These are phyloP conservation scores for Mycteria americana DNA, from an alignment of 2,797 vertebrate species.

Conservation along the genomic window DNA sequence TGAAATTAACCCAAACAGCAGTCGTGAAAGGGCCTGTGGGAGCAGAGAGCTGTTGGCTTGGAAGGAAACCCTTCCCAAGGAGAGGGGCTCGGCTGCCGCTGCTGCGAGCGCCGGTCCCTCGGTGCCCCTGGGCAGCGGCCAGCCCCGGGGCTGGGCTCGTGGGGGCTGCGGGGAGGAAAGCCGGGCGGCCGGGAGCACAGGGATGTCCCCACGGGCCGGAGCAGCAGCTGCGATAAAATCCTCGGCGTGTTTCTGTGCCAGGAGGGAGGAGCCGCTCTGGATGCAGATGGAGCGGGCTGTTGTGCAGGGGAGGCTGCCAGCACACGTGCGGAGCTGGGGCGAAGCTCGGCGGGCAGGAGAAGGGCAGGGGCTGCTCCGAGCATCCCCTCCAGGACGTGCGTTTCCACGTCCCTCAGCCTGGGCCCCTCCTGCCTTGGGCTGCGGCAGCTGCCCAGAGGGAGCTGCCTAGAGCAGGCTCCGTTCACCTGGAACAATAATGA, in stretches of 20 bases:
- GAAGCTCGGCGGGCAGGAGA: neutral
- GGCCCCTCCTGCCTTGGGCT: neutral
- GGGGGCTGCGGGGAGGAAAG: neutral
- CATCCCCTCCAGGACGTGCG: neutral
- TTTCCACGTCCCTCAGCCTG: neutral
- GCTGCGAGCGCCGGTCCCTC: neutral
- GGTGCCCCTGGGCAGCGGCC: neutral
- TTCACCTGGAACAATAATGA: neutral
- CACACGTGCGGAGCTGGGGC: neutral
- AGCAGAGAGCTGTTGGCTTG: neutral
- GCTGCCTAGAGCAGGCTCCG: neutral
- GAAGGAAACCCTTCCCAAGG: neutral
- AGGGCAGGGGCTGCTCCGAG: neutral
- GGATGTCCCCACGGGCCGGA: neutral
- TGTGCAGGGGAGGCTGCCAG: neutral
- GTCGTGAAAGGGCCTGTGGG: neutral
- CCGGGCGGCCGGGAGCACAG: neutral
- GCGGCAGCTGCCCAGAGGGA: neutral
- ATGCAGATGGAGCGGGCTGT: neutral
- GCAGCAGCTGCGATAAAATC: neutral
- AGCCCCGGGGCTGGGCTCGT: fast-evolving
- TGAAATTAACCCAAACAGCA: neutral
- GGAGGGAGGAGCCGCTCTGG: neutral
- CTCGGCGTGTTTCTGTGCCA: neutral
- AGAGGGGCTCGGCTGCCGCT: neutral